These are phyloP conservation scores for Leptopterna dolabrata DNA, from an alignment of 2,888 invertebrate species.

Conservation along the genomic window DNA sequence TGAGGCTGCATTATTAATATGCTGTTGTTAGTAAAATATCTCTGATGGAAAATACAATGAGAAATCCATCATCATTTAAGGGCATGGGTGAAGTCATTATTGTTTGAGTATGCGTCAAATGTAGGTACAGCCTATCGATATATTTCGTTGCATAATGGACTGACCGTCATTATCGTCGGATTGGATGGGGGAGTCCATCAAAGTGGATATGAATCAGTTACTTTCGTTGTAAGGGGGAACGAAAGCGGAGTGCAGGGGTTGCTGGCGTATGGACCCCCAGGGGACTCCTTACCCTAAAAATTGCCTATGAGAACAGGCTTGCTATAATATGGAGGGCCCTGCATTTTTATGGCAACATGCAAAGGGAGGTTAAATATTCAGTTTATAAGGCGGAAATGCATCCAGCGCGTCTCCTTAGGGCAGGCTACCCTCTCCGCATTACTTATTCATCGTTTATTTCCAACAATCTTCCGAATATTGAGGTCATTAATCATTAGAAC, in stretches of 20 bases:
- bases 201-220: slow-evolving; percentile 24
- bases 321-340: not conserved
- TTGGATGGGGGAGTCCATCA: not conserved
- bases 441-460: not conserved
- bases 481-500: not conserved
- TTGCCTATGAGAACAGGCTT: not conserved
- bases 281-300: slow-evolving; percentile 34
- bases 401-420: not conserved
- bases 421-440: not conserved
- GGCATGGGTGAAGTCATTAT: no score
- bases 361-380: slow-evolving; percentile 7
- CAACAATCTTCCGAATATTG: not conserved
- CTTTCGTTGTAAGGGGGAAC: not conserved
- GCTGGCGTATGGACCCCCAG: not conserved
- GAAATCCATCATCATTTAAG: no score
- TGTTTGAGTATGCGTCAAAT: no score
- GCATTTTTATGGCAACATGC: not conserved
- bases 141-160: not conserved
- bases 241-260: not conserved
- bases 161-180: not conserved
- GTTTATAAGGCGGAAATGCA: not conserved
- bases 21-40: no score
- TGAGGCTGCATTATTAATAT: no score
- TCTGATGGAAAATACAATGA: no score
- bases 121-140: not conserved